phyloP scores from a whole-genome alignment of 2,888 invertebrate species.

The Anagyrus pseudococci region DNA sequence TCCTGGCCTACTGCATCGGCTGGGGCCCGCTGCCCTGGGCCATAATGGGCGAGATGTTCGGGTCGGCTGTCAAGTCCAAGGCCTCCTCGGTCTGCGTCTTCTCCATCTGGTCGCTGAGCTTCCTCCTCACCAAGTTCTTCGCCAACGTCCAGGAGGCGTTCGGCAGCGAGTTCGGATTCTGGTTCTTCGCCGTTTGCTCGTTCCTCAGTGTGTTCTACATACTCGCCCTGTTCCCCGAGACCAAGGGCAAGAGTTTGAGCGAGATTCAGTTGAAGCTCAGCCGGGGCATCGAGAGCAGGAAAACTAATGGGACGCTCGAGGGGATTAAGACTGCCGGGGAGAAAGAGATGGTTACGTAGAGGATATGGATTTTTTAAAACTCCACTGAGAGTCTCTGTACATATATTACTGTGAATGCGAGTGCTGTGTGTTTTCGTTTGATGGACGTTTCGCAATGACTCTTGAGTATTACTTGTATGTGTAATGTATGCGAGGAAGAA shows the following conservation, averaged over 20 bases:
- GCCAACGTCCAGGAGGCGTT: conserved; percentile 65
- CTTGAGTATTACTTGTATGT: no score
- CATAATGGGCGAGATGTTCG: conserved; percentile 79
- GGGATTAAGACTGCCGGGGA: no score
- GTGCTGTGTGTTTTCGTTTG: no score
- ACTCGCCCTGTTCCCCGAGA: conserved; percentile 79
- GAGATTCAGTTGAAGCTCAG: conserved; percentile 78
- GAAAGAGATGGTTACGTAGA: no score
- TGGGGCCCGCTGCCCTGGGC: conserved; percentile 80
- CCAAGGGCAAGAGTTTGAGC: conserved; percentile 82
- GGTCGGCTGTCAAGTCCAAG: conserved; percentile 74
- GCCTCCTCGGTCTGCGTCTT: conserved; percentile 77
- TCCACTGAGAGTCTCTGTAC: no score
- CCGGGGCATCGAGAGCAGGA: no score
- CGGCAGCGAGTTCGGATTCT: conserved; percentile 73
- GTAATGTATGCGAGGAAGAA: no score
- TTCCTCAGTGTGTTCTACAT: conserved; percentile 72
- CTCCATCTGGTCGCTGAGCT: conserved; percentile 76
- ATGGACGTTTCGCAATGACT: no score
- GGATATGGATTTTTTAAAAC: no score
- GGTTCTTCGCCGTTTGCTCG: conserved; percentile 72
- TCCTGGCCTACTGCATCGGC: conserved; percentile 75
- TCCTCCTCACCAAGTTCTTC: conserved; percentile 76
- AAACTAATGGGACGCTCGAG: no score
- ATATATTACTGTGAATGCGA: no score